phyloP scores from a whole-genome alignment of 2,888 invertebrate species.

The Cryptus viduatorius region DNA sequence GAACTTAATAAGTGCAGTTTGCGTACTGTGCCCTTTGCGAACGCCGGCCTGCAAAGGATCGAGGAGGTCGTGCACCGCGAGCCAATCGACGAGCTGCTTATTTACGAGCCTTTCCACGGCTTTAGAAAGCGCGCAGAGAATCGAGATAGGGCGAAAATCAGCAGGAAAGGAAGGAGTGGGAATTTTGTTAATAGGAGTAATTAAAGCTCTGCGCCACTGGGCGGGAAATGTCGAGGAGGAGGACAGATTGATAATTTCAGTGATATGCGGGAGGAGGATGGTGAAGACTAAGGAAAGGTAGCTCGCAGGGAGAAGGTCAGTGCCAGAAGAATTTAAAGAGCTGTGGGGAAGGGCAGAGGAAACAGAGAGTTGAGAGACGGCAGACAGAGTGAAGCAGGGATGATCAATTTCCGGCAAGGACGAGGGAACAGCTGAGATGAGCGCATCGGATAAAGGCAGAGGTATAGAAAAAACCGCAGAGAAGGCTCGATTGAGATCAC shows the following conservation, averaged over 20 bases:
- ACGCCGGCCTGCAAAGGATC: constrained; percentile 74
- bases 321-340: background rate
- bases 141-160: too few relatives aligned
- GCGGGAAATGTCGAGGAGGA: too few relatives aligned
- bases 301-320: background rate
- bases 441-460: background rate
- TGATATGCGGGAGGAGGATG: too few relatives aligned
- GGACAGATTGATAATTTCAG: too few relatives aligned
- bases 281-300: background rate
- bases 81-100: background rate
- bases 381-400: background rate
- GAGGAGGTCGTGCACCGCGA: constrained; percentile 51
- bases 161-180: too few relatives aligned
- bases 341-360: background rate
- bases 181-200: too few relatives aligned
- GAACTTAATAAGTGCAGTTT: constrained; percentile 72
- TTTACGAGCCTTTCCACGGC: background rate
- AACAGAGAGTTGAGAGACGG: background rate
- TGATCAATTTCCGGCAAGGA: too few relatives aligned
- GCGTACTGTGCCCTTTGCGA: background rate
- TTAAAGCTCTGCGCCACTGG: too few relatives aligned
- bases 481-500: background rate
- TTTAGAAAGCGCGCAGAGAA: background rate
- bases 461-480: background rate
- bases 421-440: background rate